These are phyloP conservation scores for Chaenodraco wilsoni DNA, from an alignment of 2,797 vertebrate genomes.

Conservation along the genomic window DNA sequence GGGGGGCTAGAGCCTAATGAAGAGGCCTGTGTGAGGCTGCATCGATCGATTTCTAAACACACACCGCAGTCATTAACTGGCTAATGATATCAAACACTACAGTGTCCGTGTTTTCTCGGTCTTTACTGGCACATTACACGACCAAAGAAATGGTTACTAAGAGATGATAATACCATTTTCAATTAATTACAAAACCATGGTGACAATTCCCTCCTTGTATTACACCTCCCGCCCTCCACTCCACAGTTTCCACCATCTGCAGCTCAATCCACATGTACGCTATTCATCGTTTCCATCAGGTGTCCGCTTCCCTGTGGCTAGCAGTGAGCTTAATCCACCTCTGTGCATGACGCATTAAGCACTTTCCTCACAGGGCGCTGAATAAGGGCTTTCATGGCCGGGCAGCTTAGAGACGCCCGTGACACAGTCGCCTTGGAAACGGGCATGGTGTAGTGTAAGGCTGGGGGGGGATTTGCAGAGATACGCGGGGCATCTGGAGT, in stretches of 20 bases:
- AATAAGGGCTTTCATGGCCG: constrained; percentile 49
- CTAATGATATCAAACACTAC: constrained; percentile 67
- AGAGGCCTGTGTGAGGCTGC: constrained; percentile 67
- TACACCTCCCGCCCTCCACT: neutral
- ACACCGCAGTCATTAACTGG: constrained; percentile 68
- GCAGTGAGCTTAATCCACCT: constrained; percentile 36
- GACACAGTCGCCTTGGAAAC: constrained; percentile 52
- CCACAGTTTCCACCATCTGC: constrained; percentile 10
- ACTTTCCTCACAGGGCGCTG: constrained; percentile 34
- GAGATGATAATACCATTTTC: neutral
- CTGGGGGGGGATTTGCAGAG: constrained; percentile 16
- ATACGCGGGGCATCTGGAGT: constrained; percentile 11
- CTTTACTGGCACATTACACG: neutral
- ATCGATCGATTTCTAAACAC: constrained; percentile 61
- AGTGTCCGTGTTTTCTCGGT: neutral
- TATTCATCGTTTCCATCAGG: constrained; percentile 33
- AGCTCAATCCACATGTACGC: constrained; percentile 9
- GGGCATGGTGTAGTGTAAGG: constrained; percentile 10
- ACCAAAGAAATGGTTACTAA: neutral
- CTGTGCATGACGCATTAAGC: constrained; percentile 37
- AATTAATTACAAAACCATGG: neutral
- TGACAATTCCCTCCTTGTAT: neutral
- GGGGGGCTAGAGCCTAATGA: constrained; percentile 67
- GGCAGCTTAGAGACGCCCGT: constrained; percentile 1
- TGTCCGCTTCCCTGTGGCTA: constrained; percentile 3